Evolutionary conservation across 2,113 vertebrate species (phyloP).

Genomic region (Tupaia chinensis): DNA sequence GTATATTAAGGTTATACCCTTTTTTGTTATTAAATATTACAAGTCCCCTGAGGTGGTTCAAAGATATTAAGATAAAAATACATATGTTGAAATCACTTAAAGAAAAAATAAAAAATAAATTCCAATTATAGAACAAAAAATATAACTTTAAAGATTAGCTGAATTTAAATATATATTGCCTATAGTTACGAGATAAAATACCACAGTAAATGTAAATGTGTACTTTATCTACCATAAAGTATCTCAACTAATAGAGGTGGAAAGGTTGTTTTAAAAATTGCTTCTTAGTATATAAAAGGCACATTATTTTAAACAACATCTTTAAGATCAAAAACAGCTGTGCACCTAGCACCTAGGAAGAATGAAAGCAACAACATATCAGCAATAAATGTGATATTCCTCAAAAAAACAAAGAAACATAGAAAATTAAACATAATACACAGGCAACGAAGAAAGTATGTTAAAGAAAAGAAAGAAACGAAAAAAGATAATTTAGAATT

Average conservation of each 20-base stretch:
- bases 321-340: constrained; percentile 17
- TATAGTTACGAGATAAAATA: constrained; percentile 50
- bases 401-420: neutral
- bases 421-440: constrained; percentile 52
- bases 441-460: constrained; percentile 27
- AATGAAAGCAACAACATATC: neutral
- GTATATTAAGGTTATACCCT: neutral
- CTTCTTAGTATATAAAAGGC: constrained; percentile 43
- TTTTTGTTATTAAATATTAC: constrained; percentile 42
- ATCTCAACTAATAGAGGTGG: neutral
- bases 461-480: constrained; percentile 51
- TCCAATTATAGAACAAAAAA: constrained; percentile 39
- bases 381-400: neutral
- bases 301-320: neutral
- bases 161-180: constrained; percentile 5
- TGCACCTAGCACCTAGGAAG: neutral
- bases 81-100: neutral
- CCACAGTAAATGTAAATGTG: neutral
- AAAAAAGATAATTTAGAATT: constrained; percentile 71
- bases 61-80: constrained; percentile 32
- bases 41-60: constrained; percentile 46
- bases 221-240: constrained; percentile 33
- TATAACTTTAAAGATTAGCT: constrained; percentile 44
- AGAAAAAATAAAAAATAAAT: constrained; percentile 47
- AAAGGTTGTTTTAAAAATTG: constrained; percentile 46